These are phyloP conservation scores for Meteorus cinctellus DNA, from an alignment of 2,888 invertebrate species.

Conservation along the genomic window DNA sequence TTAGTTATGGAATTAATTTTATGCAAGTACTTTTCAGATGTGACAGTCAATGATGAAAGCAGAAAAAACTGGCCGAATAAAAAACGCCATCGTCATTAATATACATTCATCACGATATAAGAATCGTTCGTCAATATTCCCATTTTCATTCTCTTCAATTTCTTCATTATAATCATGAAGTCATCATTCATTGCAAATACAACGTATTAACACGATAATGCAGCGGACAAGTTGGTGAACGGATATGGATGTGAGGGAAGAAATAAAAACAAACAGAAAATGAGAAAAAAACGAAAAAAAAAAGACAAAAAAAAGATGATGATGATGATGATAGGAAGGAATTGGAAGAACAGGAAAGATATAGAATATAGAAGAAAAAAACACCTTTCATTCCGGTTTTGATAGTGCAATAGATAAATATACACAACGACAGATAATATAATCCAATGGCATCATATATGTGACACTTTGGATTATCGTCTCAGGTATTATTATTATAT, in stretches of 20 bases:
- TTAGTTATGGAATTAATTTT: too few species aligned
- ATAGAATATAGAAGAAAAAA: neutral
- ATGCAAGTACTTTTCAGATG: too few species aligned
- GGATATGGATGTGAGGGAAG: neutral
- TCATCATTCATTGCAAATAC: neutral
- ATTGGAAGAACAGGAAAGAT: neutral
- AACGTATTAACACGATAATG: neutral
- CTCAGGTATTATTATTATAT: neutral
- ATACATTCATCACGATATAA: too few species aligned
- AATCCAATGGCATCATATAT: slow-evolving; percentile 22
- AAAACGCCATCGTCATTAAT: too few species aligned
- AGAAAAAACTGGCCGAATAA: too few species aligned
- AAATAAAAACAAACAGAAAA: neutral
- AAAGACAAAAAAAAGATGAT: too few species aligned
- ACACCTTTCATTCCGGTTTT: slow-evolving; percentile 6
- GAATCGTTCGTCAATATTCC: neutral
- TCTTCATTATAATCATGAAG: neutral
- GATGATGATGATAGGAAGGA: neutral
- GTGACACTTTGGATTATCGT: slow-evolving; percentile 20
- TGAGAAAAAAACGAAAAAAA: neutral
- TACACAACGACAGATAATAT: slow-evolving; percentile 21
- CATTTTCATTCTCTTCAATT: neutral
- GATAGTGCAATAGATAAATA: slow-evolving; percentile 32
- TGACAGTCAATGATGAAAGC: too few species aligned
- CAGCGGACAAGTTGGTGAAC: neutral